These are phyloP conservation scores for Phyllostomus discolor DNA, from an alignment of 2,113 vertebrate genomes.

Conservation along the genomic window DNA sequence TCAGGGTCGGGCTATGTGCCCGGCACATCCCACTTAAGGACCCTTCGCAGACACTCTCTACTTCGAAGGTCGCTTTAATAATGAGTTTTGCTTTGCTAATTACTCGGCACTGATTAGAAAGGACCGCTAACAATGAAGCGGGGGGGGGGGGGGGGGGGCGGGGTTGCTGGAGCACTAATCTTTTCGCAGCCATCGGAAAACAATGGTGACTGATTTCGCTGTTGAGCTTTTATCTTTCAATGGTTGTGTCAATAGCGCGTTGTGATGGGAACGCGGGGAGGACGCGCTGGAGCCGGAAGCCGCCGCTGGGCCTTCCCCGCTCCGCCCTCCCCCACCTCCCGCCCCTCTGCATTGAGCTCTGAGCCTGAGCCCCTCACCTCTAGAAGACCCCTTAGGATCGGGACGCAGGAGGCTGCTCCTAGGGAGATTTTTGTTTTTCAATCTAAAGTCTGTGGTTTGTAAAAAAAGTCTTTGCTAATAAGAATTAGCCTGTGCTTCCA, in stretches of 20 bases:
- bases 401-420: not conserved
- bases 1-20: conserved; percentile 23
- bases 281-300: not conserved
- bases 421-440: not conserved
- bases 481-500: too few species aligned
- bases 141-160: too few species aligned
- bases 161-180: not conserved
- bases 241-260: not conserved
- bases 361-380: not conserved
- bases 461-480: conserved; percentile 10
- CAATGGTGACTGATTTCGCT: not conserved
- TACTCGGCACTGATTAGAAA: conserved; percentile 56
- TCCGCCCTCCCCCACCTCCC: too few species aligned
- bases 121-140: not conserved
- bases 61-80: conserved; percentile 56
- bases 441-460: not conserved
- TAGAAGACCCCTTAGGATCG: not conserved
- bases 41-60: conserved; percentile 54
- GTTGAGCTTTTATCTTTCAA: conserved; percentile 6
- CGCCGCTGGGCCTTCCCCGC: not conserved
- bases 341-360: not conserved
- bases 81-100: conserved; percentile 61
- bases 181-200: not conserved
- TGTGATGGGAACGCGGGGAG: not conserved
- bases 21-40: conserved; percentile 7